These are phyloP conservation scores for Imbricaverruca yamaguchii DNA, from an alignment of 2,888 invertebrate species.

Conservation along the genomic window DNA sequence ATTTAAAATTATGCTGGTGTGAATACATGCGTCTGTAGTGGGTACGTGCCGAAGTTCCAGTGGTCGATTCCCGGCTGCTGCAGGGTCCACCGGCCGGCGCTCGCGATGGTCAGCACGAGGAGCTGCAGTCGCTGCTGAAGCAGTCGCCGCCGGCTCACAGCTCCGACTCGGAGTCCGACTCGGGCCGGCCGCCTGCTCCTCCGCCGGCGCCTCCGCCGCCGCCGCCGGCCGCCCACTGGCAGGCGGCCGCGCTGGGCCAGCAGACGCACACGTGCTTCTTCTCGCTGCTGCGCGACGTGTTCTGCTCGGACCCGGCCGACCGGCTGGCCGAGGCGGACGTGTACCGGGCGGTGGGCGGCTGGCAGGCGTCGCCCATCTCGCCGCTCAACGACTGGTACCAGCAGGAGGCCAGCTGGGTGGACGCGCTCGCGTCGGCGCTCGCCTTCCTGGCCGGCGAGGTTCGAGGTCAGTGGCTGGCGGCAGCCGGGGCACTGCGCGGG, in stretches of 20 bases:
- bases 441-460: constrained; percentile 76
- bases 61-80: too few relatives aligned
- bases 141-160: background rate
- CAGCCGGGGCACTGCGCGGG: too few relatives aligned
- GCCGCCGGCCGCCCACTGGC: background rate
- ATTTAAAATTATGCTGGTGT: too few relatives aligned
- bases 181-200: background rate
- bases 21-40: too few relatives aligned
- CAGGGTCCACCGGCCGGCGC: background rate
- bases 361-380: constrained; percentile 41
- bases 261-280: constrained; percentile 52
- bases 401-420: constrained; percentile 55
- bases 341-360: constrained; percentile 48
- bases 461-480: constrained; percentile 42
- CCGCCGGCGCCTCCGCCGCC: background rate
- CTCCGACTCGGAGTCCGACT: background rate
- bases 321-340: constrained; percentile 65
- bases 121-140: constrained; percentile 6
- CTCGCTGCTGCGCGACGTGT: constrained; percentile 76
- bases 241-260: constrained; percentile 22
- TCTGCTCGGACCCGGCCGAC: constrained; percentile 59
- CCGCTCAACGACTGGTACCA: constrained; percentile 41
- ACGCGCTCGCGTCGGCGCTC: constrained; percentile 65
- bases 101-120: background rate
- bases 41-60: too few relatives aligned